Evolutionary conservation across 2,888 invertebrate species (phyloP), one percentile per base, ranked within the genome.

Genomic region (Plebejus melissa): DNA sequence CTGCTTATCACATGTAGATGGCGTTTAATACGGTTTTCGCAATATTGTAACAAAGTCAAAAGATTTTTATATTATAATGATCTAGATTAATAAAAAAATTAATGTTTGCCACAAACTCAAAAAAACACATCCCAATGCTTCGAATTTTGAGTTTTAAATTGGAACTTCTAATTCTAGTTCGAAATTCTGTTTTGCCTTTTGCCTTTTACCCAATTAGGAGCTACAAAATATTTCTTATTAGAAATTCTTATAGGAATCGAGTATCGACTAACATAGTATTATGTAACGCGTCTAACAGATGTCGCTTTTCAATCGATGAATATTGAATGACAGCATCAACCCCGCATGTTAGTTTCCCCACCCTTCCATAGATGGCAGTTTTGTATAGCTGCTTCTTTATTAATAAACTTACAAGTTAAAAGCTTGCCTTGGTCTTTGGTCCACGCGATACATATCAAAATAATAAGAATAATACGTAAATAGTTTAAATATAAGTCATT

Each of bases 351-450:
- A 72, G 46, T 72, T 28, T 32, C 16, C 16, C 6, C 50, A 54
- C 72, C 50, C 54, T 11, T 28, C 7, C 28, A 72, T 36, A 72
- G 72, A 50, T 72, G 72, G 72, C 72, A 50, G n/a, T 70, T 36
- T 65, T 36, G 9, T 28, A 28, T 60, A 4, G 7, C 6, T 54
- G 54, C 9, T 11, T 46, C 46, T 11, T 54, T 16, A 22, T 54
- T 54, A 16, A 54, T 16, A 46, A 46, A 54, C 4, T 54, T 16
- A 4, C 54, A 54, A 16, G 54, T 54, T 54, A 16, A 54, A 54
- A 54, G 16, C 3, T 46, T 46, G 16, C 50, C 50, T 11, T 50
- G 2, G 11, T 50, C 13, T 50, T 50, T 50, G 41, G 13, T 50
- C 50, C 13, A 50, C 50, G 50, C 50, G 50, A 50, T 4, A 13